Conservation (phyloP, 2,797 vertebrate genomes). For the Lycodopsis pacificus region DNA sequence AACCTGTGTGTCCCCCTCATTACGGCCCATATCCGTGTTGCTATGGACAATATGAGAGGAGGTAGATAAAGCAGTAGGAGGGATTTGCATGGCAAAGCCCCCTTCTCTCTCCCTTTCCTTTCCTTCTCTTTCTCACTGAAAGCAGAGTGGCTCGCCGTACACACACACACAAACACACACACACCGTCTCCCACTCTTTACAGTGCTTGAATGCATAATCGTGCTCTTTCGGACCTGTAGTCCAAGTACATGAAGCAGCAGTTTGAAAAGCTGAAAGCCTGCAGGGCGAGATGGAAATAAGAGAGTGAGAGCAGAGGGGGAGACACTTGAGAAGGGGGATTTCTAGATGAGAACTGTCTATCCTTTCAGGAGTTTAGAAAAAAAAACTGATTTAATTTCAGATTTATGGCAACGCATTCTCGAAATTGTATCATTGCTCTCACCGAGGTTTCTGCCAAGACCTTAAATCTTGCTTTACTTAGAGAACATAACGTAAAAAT, state of each 20-base stretch:
- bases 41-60: constrained; percentile 65
- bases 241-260: constrained; percentile 42
- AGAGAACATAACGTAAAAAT: constrained; percentile 4
- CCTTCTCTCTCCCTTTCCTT: constrained; percentile 21
- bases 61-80: constrained; percentile 60
- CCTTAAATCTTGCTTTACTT: constrained; percentile 12
- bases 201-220: constrained; percentile 56
- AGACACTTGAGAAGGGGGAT: constrained; percentile 58
- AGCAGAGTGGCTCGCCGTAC: constrained; percentile 37
- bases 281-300: constrained; percentile 44
- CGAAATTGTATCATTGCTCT: constrained; percentile 8
- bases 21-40: constrained; percentile 65
- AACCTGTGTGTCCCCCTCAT: constrained; percentile 69
- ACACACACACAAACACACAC: constrained; percentile 25
- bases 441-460: constrained; percentile 18
- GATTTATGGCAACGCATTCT: constrained; percentile 40
- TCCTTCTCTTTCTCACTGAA: constrained; percentile 26
- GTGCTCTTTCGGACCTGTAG: constrained; percentile 36
- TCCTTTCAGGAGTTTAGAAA: constrained; percentile 40
- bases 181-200: constrained; percentile 37
- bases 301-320: constrained; percentile 39
- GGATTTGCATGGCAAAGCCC: constrained; percentile 74
- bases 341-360: constrained; percentile 47
- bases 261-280: constrained; percentile 57
- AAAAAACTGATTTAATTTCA: constrained; percentile 43